These are phyloP conservation scores for Tenthredo livida DNA, from an alignment of 2,888 invertebrate species.

Conservation along the genomic window DNA sequence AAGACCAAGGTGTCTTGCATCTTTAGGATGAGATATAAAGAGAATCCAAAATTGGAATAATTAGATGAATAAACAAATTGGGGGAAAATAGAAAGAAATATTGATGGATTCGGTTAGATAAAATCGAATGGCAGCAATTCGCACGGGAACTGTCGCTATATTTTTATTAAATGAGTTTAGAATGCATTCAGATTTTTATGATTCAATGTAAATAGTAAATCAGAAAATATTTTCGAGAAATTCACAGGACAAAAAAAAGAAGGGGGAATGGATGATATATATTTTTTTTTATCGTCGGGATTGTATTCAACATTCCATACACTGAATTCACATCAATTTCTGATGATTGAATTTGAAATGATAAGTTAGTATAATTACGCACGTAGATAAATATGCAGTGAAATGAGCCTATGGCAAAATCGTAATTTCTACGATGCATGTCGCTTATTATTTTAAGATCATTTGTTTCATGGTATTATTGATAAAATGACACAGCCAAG, in stretches of 20 bases:
- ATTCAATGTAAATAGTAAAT: conserved; percentile 41
- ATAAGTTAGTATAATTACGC: conserved; percentile 25
- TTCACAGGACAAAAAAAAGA: background rate
- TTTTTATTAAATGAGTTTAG: conserved; percentile 7
- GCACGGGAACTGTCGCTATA: background rate
- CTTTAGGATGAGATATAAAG: conserved; percentile 63
- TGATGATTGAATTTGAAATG: conserved; percentile 38
- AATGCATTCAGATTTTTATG: conserved; percentile 1
- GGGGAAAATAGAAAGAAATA: conserved; percentile 54
- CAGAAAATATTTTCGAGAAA: background rate
- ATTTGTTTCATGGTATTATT: background rate
- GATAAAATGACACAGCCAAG: background rate
- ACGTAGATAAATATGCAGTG: conserved; percentile 34
- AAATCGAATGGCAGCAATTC: conserved; percentile 24
- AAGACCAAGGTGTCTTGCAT: conserved; percentile 74
- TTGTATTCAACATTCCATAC: conserved; percentile 42
- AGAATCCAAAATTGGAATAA: background rate
- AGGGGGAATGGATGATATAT: background rate
- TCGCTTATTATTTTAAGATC: background rate
- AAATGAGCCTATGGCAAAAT: background rate
- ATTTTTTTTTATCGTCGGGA: conserved; percentile 7
- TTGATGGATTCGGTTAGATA: conserved; percentile 18
- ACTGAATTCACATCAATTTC: conserved; percentile 33
- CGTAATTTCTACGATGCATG: background rate
- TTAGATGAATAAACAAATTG: conserved; percentile 47